Evolutionary conservation across 2,113 vertebrate genomes (phyloP), one percentile per base, ranked within the genome.

Genomic region (Hippocampus guttulatus): DNA sequence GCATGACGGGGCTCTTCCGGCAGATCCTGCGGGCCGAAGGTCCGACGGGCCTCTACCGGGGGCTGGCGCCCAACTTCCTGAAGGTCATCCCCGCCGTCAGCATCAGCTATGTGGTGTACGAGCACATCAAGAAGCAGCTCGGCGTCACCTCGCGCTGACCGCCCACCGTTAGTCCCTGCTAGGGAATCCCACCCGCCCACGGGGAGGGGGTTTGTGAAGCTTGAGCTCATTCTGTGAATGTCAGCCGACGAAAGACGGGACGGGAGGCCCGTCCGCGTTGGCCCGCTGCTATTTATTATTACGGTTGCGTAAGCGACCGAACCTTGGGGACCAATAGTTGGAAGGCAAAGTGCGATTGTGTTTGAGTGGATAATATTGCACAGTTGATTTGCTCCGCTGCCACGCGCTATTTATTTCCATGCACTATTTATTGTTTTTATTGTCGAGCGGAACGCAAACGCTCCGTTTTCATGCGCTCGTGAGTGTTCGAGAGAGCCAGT

Each of bases 51-150:
- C 95, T 99, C 55, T 98, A 99, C 87, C 90, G 97, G 63, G 97
- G 97, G 41, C 89, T 99, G 87, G 94, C 95, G 0, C 96, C 97
- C 8, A 99, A 99, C 91, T 99, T 98, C 64, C 95, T 98, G 86
- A 99, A 99, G 85, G 96, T 99, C 85, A 96, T 99, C 84, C 97
- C 97, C 0, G 96, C 97, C 0, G 97, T 99, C 30, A 98, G 96
- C 95, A 98, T 99, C 92, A 98, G 96, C 91, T 99, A 99, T 0
- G 97, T 99, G 79, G 95, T 99, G 1, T 99, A 99, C 7, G 97
- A 99, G 69, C 93, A 94, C 88, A 84, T 98, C 82, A 98, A 99
- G 91, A 91, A 94, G n/a, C 93, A 95, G 8, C 91, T 99, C 77
- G 96, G 97, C 0, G 96, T 98, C 66, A 93, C 91, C 62, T 99